A percentile compares a stretch with the other conserved stretches of the same genome.
Conservation (phyloP, 2,797 vertebrate genomes). For the Thunnus albacares region DNA sequence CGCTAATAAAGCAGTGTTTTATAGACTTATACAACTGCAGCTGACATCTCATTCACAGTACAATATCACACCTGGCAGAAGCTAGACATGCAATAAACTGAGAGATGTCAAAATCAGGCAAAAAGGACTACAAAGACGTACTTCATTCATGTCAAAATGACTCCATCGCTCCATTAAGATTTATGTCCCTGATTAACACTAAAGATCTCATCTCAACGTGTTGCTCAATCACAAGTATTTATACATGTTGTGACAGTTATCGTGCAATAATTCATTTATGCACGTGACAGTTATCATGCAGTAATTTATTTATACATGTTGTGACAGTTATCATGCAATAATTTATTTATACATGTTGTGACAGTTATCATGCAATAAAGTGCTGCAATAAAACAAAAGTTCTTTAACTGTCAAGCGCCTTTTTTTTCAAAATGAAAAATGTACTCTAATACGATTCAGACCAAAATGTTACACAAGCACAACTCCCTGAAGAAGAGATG, state of each 20-base stretch:
- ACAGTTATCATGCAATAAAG: constrained; percentile 5
- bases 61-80: neutral
- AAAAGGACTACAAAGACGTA: neutral
- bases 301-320: too few species aligned
- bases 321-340: neutral
- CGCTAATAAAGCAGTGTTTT: constrained; percentile 9
- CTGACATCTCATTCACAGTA: neutral
- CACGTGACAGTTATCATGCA: too few species aligned
- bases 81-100: neutral
- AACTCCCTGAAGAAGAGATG: neutral
- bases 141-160: neutral
- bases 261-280: too few species aligned
- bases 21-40: neutral
- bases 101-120: neutral
- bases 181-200: neutral
- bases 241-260: neutral
- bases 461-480: neutral
- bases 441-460: neutral
- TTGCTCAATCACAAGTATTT: neutral
- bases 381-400: constrained; percentile 5
- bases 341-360: too few species aligned
- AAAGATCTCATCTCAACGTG: neutral
- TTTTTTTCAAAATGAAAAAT: neutral
- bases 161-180: neutral
- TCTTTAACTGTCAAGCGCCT: neutral